A percentile compares a stretch with the other conserved stretches of the same genome.
Evolutionary conservation across 2,888 invertebrate species (phyloP).

Genomic region (Agriotes lineatus): DNA sequence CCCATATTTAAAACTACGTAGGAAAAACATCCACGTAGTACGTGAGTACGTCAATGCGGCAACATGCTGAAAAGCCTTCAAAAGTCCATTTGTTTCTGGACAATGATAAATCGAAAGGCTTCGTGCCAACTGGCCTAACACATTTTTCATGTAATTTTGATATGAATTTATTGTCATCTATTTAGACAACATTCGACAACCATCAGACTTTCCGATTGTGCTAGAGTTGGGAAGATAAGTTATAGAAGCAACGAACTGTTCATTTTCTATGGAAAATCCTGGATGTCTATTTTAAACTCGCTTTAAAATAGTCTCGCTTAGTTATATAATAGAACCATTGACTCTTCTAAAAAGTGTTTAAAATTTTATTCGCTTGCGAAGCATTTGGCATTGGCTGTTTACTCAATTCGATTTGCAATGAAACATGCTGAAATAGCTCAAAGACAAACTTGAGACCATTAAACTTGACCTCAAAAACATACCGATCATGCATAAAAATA

Average conservation of each 20-base stretch:
- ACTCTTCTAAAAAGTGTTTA: neutral
- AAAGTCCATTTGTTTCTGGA: conserved; percentile 10
- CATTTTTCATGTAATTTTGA: neutral
- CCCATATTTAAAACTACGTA: neutral
- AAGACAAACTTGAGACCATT: conserved; percentile 4
- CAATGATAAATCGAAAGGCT: conserved; percentile 5
- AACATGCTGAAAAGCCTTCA: neutral
- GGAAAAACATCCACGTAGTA: neutral
- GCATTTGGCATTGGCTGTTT: neutral
- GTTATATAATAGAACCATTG: neutral
- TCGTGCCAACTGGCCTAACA: conserved; percentile 13
- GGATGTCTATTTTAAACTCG: no score
- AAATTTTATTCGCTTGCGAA: neutral
- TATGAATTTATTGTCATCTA: neutral
- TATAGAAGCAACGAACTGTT: no score
- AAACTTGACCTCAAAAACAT: conserved; percentile 1
- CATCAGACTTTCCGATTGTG: no score
- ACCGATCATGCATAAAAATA: conserved; percentile 5
- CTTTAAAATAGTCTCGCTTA: conserved; percentile 1
- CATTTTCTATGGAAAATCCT: no score
- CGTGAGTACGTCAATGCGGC: neutral
- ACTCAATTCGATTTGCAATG: neutral
- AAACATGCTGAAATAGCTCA: neutral
- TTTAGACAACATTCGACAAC: no score
- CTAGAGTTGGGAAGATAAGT: no score